Evolutionary conservation across 2,797 vertebrate genomes (phyloP).

Genomic region (Liasis olivaceus): DNA sequence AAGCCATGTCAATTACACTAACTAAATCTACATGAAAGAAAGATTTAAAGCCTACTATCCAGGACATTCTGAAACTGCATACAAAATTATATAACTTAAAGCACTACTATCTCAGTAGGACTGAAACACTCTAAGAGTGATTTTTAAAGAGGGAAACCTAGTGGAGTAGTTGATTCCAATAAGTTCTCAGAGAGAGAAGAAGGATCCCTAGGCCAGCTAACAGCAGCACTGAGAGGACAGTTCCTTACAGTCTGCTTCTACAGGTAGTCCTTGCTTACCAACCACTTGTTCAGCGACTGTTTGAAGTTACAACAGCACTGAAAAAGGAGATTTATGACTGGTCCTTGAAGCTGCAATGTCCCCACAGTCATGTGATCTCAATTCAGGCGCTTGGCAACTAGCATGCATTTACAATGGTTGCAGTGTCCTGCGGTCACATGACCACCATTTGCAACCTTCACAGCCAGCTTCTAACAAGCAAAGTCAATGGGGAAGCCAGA

Average conservation of each 20-base stretch:
- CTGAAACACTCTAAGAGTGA: neutral
- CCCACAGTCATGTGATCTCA: neutral
- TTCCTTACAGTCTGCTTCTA: neutral
- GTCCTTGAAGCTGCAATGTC: neutral
- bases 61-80: neutral
- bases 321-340: neutral
- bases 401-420: too few relatives aligned
- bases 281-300: neutral
- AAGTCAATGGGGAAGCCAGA: neutral
- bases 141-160: neutral
- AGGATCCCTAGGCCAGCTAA: neutral
- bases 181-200: neutral
- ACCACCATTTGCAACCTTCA: neutral
- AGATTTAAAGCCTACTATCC: neutral
- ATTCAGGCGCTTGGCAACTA: too few relatives aligned
- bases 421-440: neutral
- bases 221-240: neutral
- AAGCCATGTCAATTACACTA: neutral
- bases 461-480: neutral
- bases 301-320: neutral
- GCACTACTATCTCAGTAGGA: neutral
- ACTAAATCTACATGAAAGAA: neutral
- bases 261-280: neutral
- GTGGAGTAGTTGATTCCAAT: neutral
- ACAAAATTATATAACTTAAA: neutral